Evolutionary conservation across 2,113 vertebrate genomes (phyloP).

Genomic region (Bolborhynchus lineola): DNA sequence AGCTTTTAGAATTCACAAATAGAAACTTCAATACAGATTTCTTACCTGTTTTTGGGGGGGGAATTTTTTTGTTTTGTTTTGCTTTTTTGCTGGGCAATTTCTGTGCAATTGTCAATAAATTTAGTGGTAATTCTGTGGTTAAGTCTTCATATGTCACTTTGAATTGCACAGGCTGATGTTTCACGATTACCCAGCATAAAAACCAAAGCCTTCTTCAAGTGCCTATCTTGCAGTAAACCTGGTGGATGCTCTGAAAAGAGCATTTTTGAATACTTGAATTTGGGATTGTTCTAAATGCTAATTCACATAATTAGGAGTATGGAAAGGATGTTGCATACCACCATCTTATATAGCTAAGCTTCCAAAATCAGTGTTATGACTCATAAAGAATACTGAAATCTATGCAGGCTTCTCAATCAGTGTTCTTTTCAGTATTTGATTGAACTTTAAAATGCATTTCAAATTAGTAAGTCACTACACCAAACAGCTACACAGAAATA

Average conservation of each 20-base stretch:
- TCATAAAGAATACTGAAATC: slow-evolving; percentile 58
- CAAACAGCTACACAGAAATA: slow-evolving; percentile 45
- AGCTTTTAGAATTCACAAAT: neutral
- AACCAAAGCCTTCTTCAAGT: slow-evolving; percentile 64
- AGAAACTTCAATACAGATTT: neutral
- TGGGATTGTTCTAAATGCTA: slow-evolving; percentile 64
- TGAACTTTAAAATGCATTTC: slow-evolving; percentile 52
- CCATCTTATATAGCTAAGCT: slow-evolving; percentile 43
- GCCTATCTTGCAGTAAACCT: slow-evolving; percentile 69
- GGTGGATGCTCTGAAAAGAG: slow-evolving; percentile 66
- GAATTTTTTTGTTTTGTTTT: neutral
- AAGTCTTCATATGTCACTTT: neutral
- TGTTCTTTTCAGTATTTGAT: slow-evolving; percentile 53
- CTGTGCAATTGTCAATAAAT: neutral
- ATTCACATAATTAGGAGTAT: slow-evolving; percentile 47
- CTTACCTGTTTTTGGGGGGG: neutral
- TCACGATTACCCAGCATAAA: slow-evolving; percentile 22
- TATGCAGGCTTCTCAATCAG: slow-evolving; percentile 58
- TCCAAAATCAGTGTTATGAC: slow-evolving; percentile 63
- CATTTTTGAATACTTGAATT: slow-evolving; percentile 70
- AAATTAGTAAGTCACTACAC: slow-evolving; percentile 50
- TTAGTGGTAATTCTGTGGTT: neutral
- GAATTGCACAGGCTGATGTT: slow-evolving; percentile 27
- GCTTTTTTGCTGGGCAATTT: neutral
- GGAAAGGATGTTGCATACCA: slow-evolving; percentile 38